Base-by-base conservation (phyloP, 2,888 invertebrate genomes). In the Osmoderma eremita region DNA sequence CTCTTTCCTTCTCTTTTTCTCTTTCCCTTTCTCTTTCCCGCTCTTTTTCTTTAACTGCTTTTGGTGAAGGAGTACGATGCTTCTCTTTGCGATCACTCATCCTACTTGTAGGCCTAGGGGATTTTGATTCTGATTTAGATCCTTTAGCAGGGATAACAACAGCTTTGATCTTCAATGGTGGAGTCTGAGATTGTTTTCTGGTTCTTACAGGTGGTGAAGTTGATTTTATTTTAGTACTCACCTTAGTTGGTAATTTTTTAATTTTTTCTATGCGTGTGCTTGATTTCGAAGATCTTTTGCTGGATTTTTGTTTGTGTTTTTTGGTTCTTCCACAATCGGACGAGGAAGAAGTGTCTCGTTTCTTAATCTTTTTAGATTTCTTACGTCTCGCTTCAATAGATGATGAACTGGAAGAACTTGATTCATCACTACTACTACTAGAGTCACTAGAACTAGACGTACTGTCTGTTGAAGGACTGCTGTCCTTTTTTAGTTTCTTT, bases 381-480 rank as follows among this genome's bases (percentile, higher is more conserved):
- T 81, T 79, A 15, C 78, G 76, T 49, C 79, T 77, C 1, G 80
- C 78, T 67, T 82, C 81, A 8, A 81, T 80, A 22, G 84, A 84
- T 12, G 83, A 81, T 0, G 85, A 85, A 71, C 89, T 88, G 2
- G 88, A 86, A 8, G 90, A 88, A 71, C 88, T 87, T 18, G 88
- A 88, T 67, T 88, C 89, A 73, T 89, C 89, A 73, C 88, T 88
- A 65, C 87, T 88, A 50, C 87, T 88, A 64, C 88, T 88, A 50
- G 88, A 88, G 39, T 86, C 88, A 73, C 88, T 87, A 1, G 89
- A 88, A 64, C 84, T 84, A 69, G 87, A 87, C 51, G 88, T 88
- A 68, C 87, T 88, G 70, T 86, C 88, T 70, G 88, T 86, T 63
- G 89, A 90, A n/a, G 90, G 89, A 67, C 88, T 88, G 76, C 88